Percentiles rank a stretch among this genome's conserved stretches.
These are phyloP conservation scores for Candidula unifasciata DNA, from an alignment of 2,888 invertebrate species.

Conservation along the genomic window DNA sequence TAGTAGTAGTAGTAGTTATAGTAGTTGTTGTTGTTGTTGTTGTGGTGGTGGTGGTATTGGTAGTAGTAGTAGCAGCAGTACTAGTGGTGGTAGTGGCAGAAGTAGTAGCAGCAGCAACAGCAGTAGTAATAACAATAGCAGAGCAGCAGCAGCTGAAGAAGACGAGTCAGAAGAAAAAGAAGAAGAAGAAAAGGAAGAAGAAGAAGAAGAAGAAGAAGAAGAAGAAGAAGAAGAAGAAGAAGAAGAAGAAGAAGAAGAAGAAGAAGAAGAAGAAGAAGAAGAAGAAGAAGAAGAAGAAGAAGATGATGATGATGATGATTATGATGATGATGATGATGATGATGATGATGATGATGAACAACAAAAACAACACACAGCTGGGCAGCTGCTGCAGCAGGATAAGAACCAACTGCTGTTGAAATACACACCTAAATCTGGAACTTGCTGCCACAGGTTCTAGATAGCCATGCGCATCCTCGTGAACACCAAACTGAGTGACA, in stretches of 20 bases:
- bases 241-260: neutral
- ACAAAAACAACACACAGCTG: too few relatives aligned
- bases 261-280: neutral
- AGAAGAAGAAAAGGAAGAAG: neutral
- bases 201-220: neutral
- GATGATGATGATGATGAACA: too few relatives aligned
- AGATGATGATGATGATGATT: too few relatives aligned
- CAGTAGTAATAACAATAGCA: neutral
- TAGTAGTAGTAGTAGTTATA: neutral
- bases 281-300: too few relatives aligned
- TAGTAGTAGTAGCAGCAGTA: neutral
- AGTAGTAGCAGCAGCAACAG: neutral
- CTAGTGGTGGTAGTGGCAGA: neutral
- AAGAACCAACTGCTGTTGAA: neutral
- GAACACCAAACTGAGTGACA: neutral
- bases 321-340: too few relatives aligned
- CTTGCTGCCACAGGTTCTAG: conserved; percentile 34
- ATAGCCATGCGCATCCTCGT: conserved; percentile 25
- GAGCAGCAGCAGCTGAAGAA: neutral
- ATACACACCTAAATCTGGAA: neutral
- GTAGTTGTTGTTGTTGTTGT: neutral
- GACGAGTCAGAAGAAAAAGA: neutral
- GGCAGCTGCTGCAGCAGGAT: too few relatives aligned
- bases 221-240: neutral
- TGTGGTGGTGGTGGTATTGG: neutral